phyloP scores from a whole-genome alignment of 1,140 invertebrate species.

The Atta cephalotes region DNA sequence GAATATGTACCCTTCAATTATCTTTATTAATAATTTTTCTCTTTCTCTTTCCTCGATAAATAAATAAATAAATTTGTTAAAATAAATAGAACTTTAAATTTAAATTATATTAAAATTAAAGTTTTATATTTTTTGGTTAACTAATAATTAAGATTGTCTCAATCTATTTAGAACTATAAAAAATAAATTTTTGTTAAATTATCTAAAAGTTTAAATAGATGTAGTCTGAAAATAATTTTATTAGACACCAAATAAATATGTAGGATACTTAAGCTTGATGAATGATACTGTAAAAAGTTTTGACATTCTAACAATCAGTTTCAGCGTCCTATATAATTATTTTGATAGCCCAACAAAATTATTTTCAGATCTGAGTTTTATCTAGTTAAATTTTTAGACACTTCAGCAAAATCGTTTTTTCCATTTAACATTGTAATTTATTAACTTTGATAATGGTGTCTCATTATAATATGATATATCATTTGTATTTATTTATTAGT shows the following conservation, averaged over 20 bases:
- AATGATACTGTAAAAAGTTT: too few relatives aligned
- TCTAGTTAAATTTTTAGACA: too few relatives aligned
- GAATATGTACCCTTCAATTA: neutral
- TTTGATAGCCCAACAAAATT: too few relatives aligned
- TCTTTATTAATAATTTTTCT: neutral
- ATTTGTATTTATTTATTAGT: neutral
- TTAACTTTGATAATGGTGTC: neutral
- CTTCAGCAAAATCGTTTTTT: too few relatives aligned
- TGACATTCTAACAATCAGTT: too few relatives aligned
- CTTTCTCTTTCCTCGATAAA: neutral
- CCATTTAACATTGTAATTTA: neutral
- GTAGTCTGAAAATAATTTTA: too few relatives aligned
- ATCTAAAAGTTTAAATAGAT: too few relatives aligned
- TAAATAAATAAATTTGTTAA: neutral
- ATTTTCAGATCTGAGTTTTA: too few relatives aligned
- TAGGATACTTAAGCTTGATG: too few relatives aligned
- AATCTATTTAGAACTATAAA: neutral
- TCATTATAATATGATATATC: neutral
- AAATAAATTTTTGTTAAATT: too few relatives aligned
- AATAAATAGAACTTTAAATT: neutral
- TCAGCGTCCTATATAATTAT: too few relatives aligned
- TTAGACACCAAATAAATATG: too few relatives aligned
- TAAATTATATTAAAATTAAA: neutral
- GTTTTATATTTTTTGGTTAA: neutral
- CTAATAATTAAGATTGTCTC: neutral